Base-by-base conservation (phyloP, 2,888 invertebrate genomes). In the Acanthopleura granulata region DNA sequence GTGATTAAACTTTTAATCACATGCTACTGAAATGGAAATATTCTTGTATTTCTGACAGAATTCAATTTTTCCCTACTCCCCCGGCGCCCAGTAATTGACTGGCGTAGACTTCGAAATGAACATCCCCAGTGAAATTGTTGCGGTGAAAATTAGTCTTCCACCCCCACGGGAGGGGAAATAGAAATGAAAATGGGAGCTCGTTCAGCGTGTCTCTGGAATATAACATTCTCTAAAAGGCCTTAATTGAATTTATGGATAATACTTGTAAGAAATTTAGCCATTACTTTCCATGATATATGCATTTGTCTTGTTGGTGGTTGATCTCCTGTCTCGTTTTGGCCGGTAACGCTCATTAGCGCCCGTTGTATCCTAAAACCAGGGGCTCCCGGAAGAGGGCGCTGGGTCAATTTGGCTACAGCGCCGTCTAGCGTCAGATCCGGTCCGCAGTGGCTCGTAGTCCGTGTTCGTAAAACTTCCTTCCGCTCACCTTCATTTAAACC, bases 191-290 rank as follows among this genome's bases (percentile, higher is more conserved):
- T 66, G 66, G 22, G 66, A 66, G 18, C 66, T 66, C 66, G 25
- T 66, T 25, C 22, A 66, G 25, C 66, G 22, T 25, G 29, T 66
- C 15, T 66, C 22, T 66, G 27, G 66, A 40, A 66, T 66, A 66
- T 27, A 27, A 66, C 66, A 66, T 66, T 27, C 66, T 27, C 27
- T 27, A 66, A 66, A 66, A 66, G 27, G 29, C 66, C 66, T 27
- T 66, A 66, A 66, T 66, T 27, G 66, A 66, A 66, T 66, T 66
- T 66, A 66, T 66, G 66, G 66, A 66, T 66, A 66, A 66, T 66
- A 27, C 16, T 27, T 66, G 29, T 66, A 66, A 66, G 66, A 66
- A 66, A 22, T 66, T 66, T 27, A 16, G 27, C 25, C 66, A 27
- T 66, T 66, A 66, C 22, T 27, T 66, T 66, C 29, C 29, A 66